A percentile compares a stretch with the other conserved stretches of the same genome.
Conservation (phyloP, 2,888 invertebrate species). For the Abrostola triplasia region DNA sequence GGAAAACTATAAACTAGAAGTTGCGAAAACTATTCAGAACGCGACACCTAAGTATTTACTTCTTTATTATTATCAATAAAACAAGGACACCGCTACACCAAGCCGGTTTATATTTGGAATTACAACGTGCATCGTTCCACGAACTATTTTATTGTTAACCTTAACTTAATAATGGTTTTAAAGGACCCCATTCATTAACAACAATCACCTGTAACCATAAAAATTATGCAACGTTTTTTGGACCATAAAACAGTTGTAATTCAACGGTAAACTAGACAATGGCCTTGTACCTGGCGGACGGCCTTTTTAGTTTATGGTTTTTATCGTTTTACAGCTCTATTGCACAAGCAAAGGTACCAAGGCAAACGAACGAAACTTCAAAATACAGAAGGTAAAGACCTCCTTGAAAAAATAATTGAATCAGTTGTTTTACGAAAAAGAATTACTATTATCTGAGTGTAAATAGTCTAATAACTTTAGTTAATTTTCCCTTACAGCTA, state of each 20-base stretch:
- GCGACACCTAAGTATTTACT: not conserved
- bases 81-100: constrained; percentile 1
- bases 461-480: constrained; percentile 41
- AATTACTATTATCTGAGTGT: constrained; percentile 36
- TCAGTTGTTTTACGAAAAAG: constrained; percentile 39
- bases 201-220: constrained; percentile 72
- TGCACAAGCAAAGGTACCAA: constrained; percentile 12
- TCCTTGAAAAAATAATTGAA: constrained; percentile 7
- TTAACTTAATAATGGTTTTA: constrained; percentile 56
- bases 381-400: not conserved
- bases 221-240: constrained; percentile 75
- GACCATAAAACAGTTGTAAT: constrained; percentile 71
- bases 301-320: constrained; percentile 29
- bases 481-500: constrained; percentile 48
- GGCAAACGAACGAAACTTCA: no score
- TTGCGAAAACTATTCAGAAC: not conserved
- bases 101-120: constrained; percentile 17
- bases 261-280: constrained; percentile 71
- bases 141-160: constrained; percentile 54
- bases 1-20: constrained; percentile 6
- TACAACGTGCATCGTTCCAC: constrained; percentile 42
- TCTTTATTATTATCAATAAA: not conserved
- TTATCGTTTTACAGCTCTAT: constrained; percentile 38
- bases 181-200: constrained; percentile 61
- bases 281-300: constrained; percentile 71